Conservation (phyloP, 2,113 vertebrate species). For the Syrmaticus mikado region DNA sequence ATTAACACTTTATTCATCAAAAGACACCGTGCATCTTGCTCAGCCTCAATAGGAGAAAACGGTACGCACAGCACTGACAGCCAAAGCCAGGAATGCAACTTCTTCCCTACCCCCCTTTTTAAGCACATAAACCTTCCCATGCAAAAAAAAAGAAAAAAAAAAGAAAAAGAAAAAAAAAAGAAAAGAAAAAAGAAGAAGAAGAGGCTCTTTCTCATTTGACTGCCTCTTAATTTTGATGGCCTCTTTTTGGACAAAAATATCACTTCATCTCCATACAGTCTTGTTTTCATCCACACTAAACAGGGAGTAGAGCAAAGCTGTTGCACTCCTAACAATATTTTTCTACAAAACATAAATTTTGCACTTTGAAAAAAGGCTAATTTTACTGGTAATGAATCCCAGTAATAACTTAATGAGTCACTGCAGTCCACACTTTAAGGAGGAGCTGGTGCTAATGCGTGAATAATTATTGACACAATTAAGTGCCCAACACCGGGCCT, state of each 20-base stretch:
- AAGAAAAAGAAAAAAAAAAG: fast-evolving
- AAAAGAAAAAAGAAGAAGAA: neutral
- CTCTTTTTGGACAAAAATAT: neutral
- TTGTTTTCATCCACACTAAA: neutral
- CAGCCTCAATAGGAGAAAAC: neutral
- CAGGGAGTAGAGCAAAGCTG: constrained; percentile 37
- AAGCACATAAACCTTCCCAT: neutral
- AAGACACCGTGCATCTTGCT: neutral
- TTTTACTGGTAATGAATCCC: constrained; percentile 73
- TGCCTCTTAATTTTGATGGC: neutral
- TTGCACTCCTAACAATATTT: constrained; percentile 26
- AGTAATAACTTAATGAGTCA: constrained; percentile 74
- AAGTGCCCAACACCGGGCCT: constrained; percentile 42
- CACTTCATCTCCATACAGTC: neutral
- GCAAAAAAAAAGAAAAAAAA: too few species aligned
- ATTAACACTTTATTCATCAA: constrained; percentile 40
- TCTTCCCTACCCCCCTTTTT: neutral
- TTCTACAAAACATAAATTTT: constrained; percentile 37
- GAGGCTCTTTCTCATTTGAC: neutral
- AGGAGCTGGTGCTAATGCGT: constrained; percentile 57
- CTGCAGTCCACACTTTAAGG: constrained; percentile 43
- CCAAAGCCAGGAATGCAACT: neutral
- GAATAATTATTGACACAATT: constrained; percentile 74
- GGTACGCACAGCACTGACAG: neutral
- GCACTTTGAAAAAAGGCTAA: constrained; percentile 63